phyloP scores from a whole-genome alignment of 2,797 vertebrate genomes.

The Danio choprae region DNA sequence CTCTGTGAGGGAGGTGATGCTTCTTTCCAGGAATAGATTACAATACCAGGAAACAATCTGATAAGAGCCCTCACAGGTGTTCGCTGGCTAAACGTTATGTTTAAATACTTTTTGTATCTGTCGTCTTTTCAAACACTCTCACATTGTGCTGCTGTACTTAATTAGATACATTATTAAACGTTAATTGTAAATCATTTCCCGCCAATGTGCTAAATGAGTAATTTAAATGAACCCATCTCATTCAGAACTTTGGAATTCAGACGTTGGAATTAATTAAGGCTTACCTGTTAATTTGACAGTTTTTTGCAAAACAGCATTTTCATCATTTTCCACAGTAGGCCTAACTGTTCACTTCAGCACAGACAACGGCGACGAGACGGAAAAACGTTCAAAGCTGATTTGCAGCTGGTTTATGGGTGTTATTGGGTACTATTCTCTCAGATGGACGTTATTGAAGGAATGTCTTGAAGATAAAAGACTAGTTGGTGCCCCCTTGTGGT shows the following conservation, averaged over 20 bases:
- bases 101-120: neutral
- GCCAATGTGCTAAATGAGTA: neutral
- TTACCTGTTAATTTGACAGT: neutral
- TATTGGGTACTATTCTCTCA: neutral
- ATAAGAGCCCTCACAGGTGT: conserved; percentile 62
- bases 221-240: neutral
- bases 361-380: no score
- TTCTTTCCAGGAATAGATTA: conserved; percentile 55
- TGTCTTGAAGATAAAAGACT: no score
- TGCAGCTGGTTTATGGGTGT: neutral
- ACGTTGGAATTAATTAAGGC: neutral
- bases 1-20: conserved; percentile 43
- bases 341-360: no score
- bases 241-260: neutral
- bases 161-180: neutral
- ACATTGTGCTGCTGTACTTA: neutral
- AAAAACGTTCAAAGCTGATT: neutral
- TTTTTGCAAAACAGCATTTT: neutral
- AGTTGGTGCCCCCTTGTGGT: conserved; percentile 6
- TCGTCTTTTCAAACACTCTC: neutral
- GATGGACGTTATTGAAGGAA: neutral
- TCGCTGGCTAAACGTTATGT: conserved; percentile 1
- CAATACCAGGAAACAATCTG: conserved; percentile 65
- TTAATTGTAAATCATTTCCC: neutral
- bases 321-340: neutral